These are phyloP conservation scores for Pangasianodon hypophthalmus DNA, from an alignment of 2,113 vertebrate species.

Conservation along the genomic window DNA sequence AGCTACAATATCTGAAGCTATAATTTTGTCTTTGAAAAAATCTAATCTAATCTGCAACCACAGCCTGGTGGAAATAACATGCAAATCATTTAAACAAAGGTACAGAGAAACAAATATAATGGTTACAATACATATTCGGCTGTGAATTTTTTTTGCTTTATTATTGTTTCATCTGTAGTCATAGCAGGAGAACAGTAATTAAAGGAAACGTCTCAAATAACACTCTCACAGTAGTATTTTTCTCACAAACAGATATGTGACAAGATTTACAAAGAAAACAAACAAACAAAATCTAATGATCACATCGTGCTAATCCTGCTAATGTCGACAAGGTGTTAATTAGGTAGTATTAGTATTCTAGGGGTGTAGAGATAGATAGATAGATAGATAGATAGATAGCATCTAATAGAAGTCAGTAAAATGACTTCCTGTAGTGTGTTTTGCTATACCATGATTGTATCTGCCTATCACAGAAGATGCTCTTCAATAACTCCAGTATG, in stretches of 20 bases:
- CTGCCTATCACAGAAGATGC: conserved; percentile 43
- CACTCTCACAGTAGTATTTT: conserved; percentile 19
- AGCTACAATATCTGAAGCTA: neutral
- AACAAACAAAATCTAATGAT: neutral
- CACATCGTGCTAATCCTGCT: neutral
- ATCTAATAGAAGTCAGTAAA: neutral
- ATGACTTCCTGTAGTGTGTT: neutral
- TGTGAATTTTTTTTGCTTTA: conserved; percentile 1
- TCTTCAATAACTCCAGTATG: conserved; percentile 52
- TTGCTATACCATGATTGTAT: conserved; percentile 1
- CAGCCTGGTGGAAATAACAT: neutral
- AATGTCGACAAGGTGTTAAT: neutral
- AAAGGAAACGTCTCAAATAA: conserved; percentile 58
- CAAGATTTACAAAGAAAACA: conserved; percentile 25
- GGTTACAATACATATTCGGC: neutral
- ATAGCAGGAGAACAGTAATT: conserved; percentile 53
- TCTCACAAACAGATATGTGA: conserved; percentile 41
- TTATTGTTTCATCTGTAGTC: conserved; percentile 44
- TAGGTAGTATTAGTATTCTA: neutral
- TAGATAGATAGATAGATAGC: neutral
- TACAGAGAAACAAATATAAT: neutral
- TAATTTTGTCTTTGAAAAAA: neutral
- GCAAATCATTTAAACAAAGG: neutral
- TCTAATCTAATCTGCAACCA: neutral
- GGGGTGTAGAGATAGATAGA: neutral